A percentile compares a stretch with the other conserved stretches of the same genome.
Evolutionary conservation across 2,113 vertebrate genomes (phyloP).

Genomic region (Hippocampus barbouri): DNA sequence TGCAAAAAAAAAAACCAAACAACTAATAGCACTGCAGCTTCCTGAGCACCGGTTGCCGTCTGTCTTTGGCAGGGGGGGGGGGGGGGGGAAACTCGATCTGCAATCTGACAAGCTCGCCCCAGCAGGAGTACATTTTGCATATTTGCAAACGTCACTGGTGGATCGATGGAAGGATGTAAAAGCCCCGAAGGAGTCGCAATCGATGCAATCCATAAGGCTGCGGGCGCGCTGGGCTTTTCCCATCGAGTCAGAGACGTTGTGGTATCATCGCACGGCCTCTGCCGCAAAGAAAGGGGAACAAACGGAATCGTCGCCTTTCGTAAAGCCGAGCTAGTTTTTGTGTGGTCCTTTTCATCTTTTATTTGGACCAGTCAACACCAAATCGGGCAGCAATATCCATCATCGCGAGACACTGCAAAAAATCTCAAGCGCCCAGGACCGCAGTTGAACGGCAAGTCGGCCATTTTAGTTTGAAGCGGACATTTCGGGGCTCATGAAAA

Average conservation of each 20-base stretch:
- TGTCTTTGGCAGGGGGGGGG: too few relatives aligned
- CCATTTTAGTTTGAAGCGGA: neutral
- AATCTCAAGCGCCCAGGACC: neutral
- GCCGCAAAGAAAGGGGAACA: neutral
- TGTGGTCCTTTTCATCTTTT: neutral
- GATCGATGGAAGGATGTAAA: neutral
- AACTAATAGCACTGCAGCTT: too few relatives aligned
- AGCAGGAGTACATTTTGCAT: neutral
- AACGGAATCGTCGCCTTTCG: neutral
- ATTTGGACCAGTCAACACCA: neutral
- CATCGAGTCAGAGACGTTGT: neutral
- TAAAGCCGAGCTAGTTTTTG: neutral
- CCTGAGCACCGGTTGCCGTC: too few relatives aligned
- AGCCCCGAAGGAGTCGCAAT: neutral
- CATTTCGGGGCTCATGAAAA: neutral
- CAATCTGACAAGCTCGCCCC: too few relatives aligned
- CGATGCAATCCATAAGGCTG: neutral
- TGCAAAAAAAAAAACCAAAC: too few relatives aligned
- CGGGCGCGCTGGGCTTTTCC: neutral
- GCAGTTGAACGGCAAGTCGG: neutral
- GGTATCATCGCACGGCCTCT: neutral
- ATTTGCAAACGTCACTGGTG: neutral
- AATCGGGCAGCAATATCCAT: neutral
- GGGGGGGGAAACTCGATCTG: too few relatives aligned
- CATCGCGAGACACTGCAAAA: too few relatives aligned